phyloP scores from a whole-genome alignment of 2,888 invertebrate species.

The Catocala sponsa region DNA sequence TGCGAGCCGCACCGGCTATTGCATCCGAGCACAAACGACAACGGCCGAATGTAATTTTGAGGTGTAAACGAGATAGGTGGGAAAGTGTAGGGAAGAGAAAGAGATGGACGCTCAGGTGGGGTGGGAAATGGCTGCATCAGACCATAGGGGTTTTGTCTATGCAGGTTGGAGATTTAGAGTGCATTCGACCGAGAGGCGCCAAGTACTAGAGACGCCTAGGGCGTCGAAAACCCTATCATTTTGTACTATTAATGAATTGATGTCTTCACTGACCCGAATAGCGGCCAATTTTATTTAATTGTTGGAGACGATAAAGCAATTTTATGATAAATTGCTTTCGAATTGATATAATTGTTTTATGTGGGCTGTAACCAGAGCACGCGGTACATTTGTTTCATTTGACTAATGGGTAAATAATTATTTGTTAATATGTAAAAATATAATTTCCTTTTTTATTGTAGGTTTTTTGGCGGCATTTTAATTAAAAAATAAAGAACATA shows the following conservation, averaged over 20 bases:
- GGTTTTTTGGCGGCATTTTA: background rate
- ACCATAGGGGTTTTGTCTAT: slow-evolving; percentile 74
- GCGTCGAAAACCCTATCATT: slow-evolving; percentile 68
- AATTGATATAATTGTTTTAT: slow-evolving; percentile 68
- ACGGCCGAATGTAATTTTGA: slow-evolving; percentile 83
- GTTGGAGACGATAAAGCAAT: slow-evolving; percentile 72
- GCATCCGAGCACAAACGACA: slow-evolving; percentile 85
- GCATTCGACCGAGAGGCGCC: slow-evolving; percentile 74
- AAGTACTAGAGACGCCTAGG: slow-evolving; percentile 57
- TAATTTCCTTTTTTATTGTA: slow-evolving; percentile 29
- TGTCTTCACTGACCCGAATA: slow-evolving; percentile 78
- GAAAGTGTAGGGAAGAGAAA: slow-evolving; percentile 59
- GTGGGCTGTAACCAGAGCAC: slow-evolving; percentile 57
- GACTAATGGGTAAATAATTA: slow-evolving; percentile 37
- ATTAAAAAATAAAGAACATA: no score
- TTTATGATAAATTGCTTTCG: slow-evolving; percentile 69
- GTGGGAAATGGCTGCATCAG: slow-evolving; percentile 76
- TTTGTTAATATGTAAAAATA: slow-evolving; percentile 24
- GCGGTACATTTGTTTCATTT: slow-evolving; percentile 48
- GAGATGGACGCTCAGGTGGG: slow-evolving; percentile 75
- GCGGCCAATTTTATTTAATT: slow-evolving; percentile 77
- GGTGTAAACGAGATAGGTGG: slow-evolving; percentile 75
- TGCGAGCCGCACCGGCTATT: slow-evolving; percentile 86
- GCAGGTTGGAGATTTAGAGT: slow-evolving; percentile 77
- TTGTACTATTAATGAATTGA: slow-evolving; percentile 76